These are phyloP conservation scores for Alectura lathami DNA, from an alignment of 2,113 vertebrate genomes.

Conservation along the genomic window DNA sequence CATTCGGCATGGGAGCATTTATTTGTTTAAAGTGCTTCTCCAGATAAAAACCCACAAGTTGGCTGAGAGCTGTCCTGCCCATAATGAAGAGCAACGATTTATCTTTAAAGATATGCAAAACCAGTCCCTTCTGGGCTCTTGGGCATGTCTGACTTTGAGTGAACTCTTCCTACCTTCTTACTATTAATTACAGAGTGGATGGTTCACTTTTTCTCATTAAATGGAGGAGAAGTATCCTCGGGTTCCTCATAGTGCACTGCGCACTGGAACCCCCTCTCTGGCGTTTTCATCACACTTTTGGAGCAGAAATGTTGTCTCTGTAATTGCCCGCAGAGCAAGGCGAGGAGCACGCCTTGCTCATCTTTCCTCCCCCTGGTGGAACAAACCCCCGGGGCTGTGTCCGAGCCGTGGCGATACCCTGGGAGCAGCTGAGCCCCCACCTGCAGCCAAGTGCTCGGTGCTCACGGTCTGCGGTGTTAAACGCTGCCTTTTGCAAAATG, in stretches of 20 bases:
- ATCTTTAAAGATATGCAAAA: not conserved
- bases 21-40: conserved; percentile 63
- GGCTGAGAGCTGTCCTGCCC: not conserved
- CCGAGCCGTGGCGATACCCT: too few species aligned
- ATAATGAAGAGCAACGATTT: not conserved
- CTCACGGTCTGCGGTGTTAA: too few species aligned
- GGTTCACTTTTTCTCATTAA: not conserved
- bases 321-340: not conserved
- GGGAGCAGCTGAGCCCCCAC: not conserved
- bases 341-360: not conserved
- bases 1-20: conserved; percentile 15
- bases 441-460: too few species aligned
- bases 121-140: not conserved
- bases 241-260: not conserved
- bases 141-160: not conserved
- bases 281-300: not conserved
- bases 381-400: not conserved
- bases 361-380: not conserved
- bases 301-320: accelerated
- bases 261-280: not conserved
- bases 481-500: too few species aligned
- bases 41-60: conserved; percentile 3
- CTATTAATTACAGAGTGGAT: not conserved
- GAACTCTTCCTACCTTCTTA: not conserved
- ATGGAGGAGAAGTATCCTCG: not conserved